Conservation (phyloP, 2,113 vertebrate genomes). For the Varanus salvator region DNA sequence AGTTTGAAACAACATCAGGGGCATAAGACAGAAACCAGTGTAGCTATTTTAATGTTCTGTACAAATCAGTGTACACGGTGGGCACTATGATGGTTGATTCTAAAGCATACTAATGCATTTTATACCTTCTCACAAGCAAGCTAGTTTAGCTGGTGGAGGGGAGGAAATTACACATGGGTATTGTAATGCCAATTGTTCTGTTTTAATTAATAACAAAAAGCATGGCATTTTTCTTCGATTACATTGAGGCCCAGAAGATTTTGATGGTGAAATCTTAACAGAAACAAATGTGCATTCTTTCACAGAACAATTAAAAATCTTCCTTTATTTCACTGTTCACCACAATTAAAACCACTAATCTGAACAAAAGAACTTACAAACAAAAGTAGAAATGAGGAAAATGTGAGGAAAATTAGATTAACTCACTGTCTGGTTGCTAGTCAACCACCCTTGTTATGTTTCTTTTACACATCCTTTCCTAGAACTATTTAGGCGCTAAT, state of each 20-base stretch:
- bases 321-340: neutral
- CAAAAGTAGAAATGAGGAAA: neutral
- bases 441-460: neutral
- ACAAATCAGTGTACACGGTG: neutral
- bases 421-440: neutral
- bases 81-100: neutral
- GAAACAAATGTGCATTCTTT: neutral
- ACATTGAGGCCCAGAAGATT: neutral
- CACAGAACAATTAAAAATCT: neutral
- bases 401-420: neutral
- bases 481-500: neutral
- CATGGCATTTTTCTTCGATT: neutral
- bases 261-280: slow-evolving; percentile 13
- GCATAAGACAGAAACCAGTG: neutral
- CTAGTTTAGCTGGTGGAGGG: neutral
- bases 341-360: slow-evolving; percentile 9
- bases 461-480: neutral
- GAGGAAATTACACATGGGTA: slow-evolving; percentile 5
- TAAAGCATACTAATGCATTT: neutral
- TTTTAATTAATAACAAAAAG: slow-evolving; percentile 6
- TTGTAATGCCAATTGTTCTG: neutral
- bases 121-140: neutral
- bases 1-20: neutral
- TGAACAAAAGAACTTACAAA: neutral
- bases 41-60: neutral